Evolutionary conservation across 2,113 vertebrate genomes (phyloP).

Genomic region (Etia nguti): DNA sequence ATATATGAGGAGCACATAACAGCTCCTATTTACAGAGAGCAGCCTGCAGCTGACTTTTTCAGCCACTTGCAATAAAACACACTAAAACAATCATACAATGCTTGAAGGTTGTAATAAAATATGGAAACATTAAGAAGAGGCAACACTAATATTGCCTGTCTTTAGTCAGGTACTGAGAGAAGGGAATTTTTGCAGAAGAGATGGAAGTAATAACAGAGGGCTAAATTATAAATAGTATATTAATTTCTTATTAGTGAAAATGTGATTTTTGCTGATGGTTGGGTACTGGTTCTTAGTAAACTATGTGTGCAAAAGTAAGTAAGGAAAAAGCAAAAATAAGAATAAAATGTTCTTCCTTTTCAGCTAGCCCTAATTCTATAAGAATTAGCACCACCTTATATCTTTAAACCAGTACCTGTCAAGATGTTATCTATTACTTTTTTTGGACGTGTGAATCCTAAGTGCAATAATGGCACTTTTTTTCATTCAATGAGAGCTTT

Average conservation of each 20-base stretch:
- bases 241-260: not conserved
- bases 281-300: not conserved
- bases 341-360: not conserved
- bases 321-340: not conserved
- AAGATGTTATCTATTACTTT: constrained; percentile 23
- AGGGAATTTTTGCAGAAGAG: not conserved
- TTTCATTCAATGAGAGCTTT: constrained; percentile 51
- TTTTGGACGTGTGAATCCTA: constrained; percentile 39
- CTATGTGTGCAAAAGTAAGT: not conserved
- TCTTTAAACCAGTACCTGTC: not conserved
- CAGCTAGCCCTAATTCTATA: not conserved
- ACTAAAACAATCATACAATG: constrained; percentile 17
- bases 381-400: not conserved
- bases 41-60: not conserved
- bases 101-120: constrained; percentile 21
- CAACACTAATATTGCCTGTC: constrained; percentile 6
- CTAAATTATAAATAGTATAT: not conserved
- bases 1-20: not conserved
- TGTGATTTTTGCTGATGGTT: not conserved
- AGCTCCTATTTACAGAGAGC: not conserved
- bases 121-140: constrained; percentile 23
- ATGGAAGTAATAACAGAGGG: not conserved
- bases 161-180: not conserved
- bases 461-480: constrained; percentile 22
- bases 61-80: constrained; percentile 25